phyloP scores from a whole-genome alignment of 2,113 vertebrate species.

The Scomber colias region DNA sequence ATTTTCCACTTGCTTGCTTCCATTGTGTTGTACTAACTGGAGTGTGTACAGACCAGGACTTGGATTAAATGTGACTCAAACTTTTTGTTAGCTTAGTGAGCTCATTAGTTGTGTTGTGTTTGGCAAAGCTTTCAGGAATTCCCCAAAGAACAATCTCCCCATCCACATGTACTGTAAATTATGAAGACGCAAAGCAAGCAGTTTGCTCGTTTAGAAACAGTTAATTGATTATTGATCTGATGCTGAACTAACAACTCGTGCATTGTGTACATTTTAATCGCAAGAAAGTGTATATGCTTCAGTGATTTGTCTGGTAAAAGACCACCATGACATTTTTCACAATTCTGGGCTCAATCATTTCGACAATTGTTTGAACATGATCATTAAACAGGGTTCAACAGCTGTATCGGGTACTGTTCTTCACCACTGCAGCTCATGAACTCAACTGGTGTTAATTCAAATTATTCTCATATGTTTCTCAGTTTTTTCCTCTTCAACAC shows the following conservation, averaged over 20 bases:
- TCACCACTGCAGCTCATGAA: constrained; percentile 31
- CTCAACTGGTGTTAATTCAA: constrained; percentile 30
- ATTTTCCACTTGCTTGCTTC: constrained; percentile 10
- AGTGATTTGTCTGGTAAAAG: background rate
- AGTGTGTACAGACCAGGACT: background rate
- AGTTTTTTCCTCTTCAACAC: constrained; percentile 62
- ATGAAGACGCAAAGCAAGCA: background rate
- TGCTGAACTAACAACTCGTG: background rate
- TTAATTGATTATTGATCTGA: background rate
- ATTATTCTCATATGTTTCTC: constrained; percentile 46
- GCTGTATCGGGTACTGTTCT: constrained; percentile 5
- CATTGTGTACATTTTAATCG: background rate
- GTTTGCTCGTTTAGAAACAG: background rate
- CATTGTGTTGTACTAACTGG: background rate
- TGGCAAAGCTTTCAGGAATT: constrained; percentile 7
- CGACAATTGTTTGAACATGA: constrained; percentile 16
- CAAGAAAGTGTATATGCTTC: background rate
- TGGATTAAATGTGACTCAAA: constrained; percentile 33
- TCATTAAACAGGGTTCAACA: constrained; percentile 4
- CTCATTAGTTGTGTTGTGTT: constrained; percentile 7
- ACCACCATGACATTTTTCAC: background rate
- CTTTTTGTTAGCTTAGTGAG: background rate
- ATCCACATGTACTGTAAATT: constrained; percentile 16
- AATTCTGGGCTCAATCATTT: background rate
- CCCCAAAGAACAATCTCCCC: constrained; percentile 3